Base-by-base conservation (phyloP, 2,797 vertebrate genomes). In the Eutrigla gurnardus region DNA sequence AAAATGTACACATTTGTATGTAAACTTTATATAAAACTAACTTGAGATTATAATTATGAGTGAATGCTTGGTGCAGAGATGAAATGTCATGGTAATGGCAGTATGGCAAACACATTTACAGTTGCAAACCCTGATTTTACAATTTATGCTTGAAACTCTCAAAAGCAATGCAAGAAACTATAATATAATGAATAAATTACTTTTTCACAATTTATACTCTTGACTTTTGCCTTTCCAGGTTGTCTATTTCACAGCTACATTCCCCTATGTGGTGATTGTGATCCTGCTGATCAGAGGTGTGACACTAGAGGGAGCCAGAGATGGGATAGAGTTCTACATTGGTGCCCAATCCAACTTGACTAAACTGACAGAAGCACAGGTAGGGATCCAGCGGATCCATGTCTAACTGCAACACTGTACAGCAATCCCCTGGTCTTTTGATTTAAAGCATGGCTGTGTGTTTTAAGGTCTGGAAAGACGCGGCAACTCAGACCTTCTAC, bases 401-500 rank as follows among this genome's bases (percentile, higher is more conserved):
- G 11, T 59, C 59, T 6, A 17, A 13, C 17, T 49, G 4, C 7
- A 55, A 45, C 39, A 54, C 14, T 17, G 6, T 6, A 12, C 15
- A 70, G 5, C 1, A 7, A 47, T 63, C 33, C 8, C 33, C 8
- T n/a, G 13, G 15, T 37, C 0, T 50, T 35, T 47, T 62, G 1
- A 49, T 17, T 46, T 17, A 64, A 62, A 45, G 5, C 42, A 12
- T 49, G 0, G 45, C 3, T 70, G 12, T 66, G 45, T 65, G 39
- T 70, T 6, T 76, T 55, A 15, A 82, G 98, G 96, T 97, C 64
- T 99, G 98, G 97, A 98, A 96, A 82, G 97, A 98, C 32, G 98
- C 97, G 25, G 97, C 97, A 3, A 97, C 96, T 6, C 97, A 99
- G 91, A 99, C 96, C 77, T 97, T 98, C 89, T 98, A 95, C 79